phyloP scores from a whole-genome alignment of 1,140 invertebrate genomes.

The Lineus longissimus region DNA sequence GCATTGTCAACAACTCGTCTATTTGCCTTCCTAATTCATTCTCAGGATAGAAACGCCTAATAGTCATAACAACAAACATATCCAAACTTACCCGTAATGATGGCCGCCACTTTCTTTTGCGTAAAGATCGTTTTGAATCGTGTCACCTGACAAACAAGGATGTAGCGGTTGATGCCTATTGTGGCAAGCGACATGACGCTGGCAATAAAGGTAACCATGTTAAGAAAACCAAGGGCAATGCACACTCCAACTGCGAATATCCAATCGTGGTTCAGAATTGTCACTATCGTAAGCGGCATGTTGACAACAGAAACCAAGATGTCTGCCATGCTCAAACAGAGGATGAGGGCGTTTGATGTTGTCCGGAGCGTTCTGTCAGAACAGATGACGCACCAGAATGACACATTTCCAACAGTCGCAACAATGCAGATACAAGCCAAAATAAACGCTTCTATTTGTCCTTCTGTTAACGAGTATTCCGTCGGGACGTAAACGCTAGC shows the following conservation, averaged over 20 bases:
- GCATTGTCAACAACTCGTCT: no score
- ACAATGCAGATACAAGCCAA: conserved; percentile 22
- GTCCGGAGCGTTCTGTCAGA: conserved; percentile 12
- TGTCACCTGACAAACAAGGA: conserved; percentile 17
- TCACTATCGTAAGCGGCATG: conserved; percentile 22
- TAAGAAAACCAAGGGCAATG: conserved; percentile 21
- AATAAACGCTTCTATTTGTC: conserved; percentile 18
- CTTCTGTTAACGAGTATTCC: conserved; percentile 16
- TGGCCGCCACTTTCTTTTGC: conserved; percentile 8
- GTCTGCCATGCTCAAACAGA: conserved; percentile 21
- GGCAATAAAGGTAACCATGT: conserved; percentile 27
- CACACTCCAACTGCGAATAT: conserved; percentile 12
- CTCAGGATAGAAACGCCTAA: no score
- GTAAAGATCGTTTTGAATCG: conserved; percentile 23
- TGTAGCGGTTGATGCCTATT: conserved; percentile 26
- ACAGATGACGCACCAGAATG: conserved; percentile 30
- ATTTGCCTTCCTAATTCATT: no score
- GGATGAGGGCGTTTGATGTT: conserved; percentile 20
- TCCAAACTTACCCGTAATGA: conserved; percentile 19
- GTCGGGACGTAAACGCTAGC: no score
- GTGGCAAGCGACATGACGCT: conserved; percentile 28
- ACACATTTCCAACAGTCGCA: conserved; percentile 24
- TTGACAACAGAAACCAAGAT: conserved; percentile 21
- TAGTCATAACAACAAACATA: conserved; percentile 14
- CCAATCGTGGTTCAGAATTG: conserved; percentile 17